phyloP scores from a whole-genome alignment of 2,888 invertebrate species.

The Lithophane socia region DNA sequence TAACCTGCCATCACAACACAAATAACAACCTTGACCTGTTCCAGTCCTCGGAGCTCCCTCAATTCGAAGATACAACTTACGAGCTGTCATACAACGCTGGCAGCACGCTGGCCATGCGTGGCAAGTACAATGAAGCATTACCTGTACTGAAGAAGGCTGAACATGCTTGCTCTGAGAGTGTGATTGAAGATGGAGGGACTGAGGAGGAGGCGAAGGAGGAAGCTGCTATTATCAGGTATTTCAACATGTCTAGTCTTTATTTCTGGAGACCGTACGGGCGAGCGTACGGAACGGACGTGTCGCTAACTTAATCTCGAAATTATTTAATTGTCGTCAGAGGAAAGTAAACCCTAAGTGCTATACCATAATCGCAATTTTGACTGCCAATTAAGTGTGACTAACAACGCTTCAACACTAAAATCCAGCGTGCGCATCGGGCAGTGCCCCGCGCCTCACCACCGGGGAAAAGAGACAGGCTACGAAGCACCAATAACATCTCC shows the following conservation, averaged over 20 bases:
- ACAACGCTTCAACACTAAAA: too few relatives aligned
- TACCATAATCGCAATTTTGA: too few relatives aligned
- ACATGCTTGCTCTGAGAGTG: conserved; percentile 94
- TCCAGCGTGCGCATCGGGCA: too few relatives aligned
- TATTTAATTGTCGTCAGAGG: too few relatives aligned
- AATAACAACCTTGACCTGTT: conserved; percentile 15
- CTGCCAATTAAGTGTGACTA: too few relatives aligned
- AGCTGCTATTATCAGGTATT: conserved; percentile 94
- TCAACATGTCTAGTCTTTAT: background rate
- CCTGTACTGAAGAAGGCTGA: conserved; percentile 95
- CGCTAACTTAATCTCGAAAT: too few relatives aligned
- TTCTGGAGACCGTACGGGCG: too few relatives aligned
- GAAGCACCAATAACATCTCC: too few relatives aligned
- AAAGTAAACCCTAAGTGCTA: too few relatives aligned
- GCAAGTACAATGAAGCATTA: conserved; percentile 94
- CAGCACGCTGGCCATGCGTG: conserved; percentile 94
- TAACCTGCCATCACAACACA: background rate
- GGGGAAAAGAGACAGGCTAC: too few relatives aligned
- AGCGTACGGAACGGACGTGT: too few relatives aligned
- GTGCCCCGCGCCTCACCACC: too few relatives aligned
- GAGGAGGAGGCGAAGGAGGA: conserved; percentile 99
- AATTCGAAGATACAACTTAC: conserved; percentile 92
- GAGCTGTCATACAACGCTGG: conserved; percentile 98
- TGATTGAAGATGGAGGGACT: conserved; percentile 97
- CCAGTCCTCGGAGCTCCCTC: conserved; percentile 82